Percentiles rank a stretch among this genome's conserved stretches.
Evolutionary conservation across 2,113 vertebrate species (phyloP).

Genomic region (Neomonachus schauinslandi): DNA sequence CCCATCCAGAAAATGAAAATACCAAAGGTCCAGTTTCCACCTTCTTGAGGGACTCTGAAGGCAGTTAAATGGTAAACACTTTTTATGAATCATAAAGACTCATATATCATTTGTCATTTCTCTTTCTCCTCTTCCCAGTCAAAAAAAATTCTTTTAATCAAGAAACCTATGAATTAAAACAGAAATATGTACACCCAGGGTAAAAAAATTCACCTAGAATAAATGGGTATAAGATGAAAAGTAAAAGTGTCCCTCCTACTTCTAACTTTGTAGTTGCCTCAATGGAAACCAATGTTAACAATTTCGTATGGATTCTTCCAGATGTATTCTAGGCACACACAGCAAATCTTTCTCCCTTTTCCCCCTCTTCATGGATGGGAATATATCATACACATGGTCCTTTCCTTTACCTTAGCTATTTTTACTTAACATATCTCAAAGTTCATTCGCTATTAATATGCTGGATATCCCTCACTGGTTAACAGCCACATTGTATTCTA

Average conservation of each 20-base stretch:
- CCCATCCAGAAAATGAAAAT: conserved; percentile 49
- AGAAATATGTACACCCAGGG: neutral
- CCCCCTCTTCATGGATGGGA: neutral
- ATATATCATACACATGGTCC: neutral
- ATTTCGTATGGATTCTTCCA: neutral
- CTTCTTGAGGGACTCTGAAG: conserved; percentile 47
- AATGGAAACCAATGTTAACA: neutral
- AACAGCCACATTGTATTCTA: neutral
- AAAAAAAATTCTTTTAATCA: neutral
- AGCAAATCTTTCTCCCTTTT: neutral
- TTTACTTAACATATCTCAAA: neutral
- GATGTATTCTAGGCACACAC: neutral
- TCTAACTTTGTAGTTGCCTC: neutral
- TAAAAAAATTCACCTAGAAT: conserved; percentile 38
- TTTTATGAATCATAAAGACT: conserved; percentile 54
- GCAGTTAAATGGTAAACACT: conserved; percentile 37
- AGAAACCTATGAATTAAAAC: conserved; percentile 50
- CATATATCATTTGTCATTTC: conserved; percentile 48
- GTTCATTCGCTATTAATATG: neutral
- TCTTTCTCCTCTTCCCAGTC: conserved; percentile 22
- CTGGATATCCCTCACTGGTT: neutral
- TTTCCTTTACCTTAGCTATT: neutral
- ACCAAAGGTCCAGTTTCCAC: neutral
- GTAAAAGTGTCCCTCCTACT: neutral
- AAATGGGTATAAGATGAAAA: conserved; percentile 47